A percentile compares a stretch with the other conserved stretches of the same genome.
Conservation (phyloP, 2,797 vertebrate genomes). For the Mallotus villosus region DNA sequence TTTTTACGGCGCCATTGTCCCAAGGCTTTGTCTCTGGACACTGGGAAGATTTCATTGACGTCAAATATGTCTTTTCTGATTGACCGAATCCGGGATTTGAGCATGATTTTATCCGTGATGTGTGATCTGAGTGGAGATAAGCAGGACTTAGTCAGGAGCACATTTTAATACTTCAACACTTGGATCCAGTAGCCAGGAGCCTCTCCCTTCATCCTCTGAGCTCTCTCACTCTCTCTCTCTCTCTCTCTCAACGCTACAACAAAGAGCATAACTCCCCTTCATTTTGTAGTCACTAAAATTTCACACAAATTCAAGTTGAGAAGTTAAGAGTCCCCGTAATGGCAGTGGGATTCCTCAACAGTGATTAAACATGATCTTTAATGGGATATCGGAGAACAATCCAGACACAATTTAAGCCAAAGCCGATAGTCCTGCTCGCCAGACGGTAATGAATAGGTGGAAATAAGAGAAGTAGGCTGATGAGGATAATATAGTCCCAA, state of each 20-base stretch:
- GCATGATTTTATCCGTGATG: slow-evolving; percentile 66
- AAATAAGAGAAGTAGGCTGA: slow-evolving; percentile 67
- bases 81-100: slow-evolving; percentile 60
- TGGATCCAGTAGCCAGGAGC: slow-evolving; percentile 47
- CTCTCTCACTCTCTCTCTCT: slow-evolving; percentile 7
- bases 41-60: slow-evolving; percentile 49
- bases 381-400: slow-evolving; percentile 67
- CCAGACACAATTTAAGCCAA: slow-evolving; percentile 65
- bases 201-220: slow-evolving; percentile 15
- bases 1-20: slow-evolving; percentile 31
- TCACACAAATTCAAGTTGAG: slow-evolving; percentile 23
- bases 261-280: slow-evolving; percentile 6
- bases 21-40: slow-evolving; percentile 24
- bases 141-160: slow-evolving; percentile 64
- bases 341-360: slow-evolving; percentile 21
- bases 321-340: slow-evolving; percentile 4
- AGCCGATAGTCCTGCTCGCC: slow-evolving; percentile 60
- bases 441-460: slow-evolving; percentile 70
- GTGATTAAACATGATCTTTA: slow-evolving; percentile 75
- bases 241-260: slow-evolving; percentile 23
- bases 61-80: slow-evolving; percentile 64
- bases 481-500: slow-evolving; percentile 67
- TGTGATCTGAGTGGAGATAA: slow-evolving; percentile 62
- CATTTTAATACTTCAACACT: slow-evolving; percentile 62
- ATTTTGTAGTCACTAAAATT: slow-evolving; percentile 27